phyloP scores from a whole-genome alignment of 2,113 vertebrate species.

The Mola mola region DNA sequence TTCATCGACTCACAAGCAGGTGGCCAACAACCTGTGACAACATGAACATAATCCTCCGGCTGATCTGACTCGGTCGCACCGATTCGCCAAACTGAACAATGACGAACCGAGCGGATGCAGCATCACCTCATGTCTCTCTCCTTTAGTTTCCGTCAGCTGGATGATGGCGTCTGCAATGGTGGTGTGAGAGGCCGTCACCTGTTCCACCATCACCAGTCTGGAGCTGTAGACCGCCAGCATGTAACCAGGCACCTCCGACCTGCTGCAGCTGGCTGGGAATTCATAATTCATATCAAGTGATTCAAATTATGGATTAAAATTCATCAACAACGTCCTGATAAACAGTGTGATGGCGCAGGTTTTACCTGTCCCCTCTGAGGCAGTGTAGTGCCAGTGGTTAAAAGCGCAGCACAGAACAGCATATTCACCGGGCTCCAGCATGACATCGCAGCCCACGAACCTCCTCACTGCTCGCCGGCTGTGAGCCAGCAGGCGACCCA shows the following conservation, averaged over 20 bases:
- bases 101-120: not conserved
- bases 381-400: slow-evolving; percentile 88
- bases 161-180: slow-evolving; percentile 92
- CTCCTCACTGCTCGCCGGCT: slow-evolving; percentile 93
- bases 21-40: too few relatives aligned
- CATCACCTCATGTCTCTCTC: slow-evolving; percentile 91
- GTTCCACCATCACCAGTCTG: slow-evolving; percentile 93
- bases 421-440: slow-evolving; percentile 95
- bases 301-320: too few relatives aligned
- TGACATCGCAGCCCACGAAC: slow-evolving; percentile 92
- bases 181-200: slow-evolving; percentile 87
- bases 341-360: not conserved
- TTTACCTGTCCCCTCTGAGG: slow-evolving; percentile 48
- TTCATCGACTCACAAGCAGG: too few relatives aligned
- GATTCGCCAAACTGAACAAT: too few relatives aligned
- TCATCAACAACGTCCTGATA: too few relatives aligned
- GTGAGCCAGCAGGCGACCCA: slow-evolving; percentile 91
- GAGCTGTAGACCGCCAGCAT: slow-evolving; percentile 94
- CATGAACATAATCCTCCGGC: too few relatives aligned
- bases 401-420: slow-evolving; percentile 94
- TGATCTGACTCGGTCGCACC: too few relatives aligned
- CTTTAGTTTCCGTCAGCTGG: slow-evolving; percentile 91
- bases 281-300: not conserved
- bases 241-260: slow-evolving; percentile 80
- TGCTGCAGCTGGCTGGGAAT: slow-evolving; percentile 15